Conservation (phyloP, 2,797 vertebrate species). For the Oryzias dopingdopingensis region DNA sequence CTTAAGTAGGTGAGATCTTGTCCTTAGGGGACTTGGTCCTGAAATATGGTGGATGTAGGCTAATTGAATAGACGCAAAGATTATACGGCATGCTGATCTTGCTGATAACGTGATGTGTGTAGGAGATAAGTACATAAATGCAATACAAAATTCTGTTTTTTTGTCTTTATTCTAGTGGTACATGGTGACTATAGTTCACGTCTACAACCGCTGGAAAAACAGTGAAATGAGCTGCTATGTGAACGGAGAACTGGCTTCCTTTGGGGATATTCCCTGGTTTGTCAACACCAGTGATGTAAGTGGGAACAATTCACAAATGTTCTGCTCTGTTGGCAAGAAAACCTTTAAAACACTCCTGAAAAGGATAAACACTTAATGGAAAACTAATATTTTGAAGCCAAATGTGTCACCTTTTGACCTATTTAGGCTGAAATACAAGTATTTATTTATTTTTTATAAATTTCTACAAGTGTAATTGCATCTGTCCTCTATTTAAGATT, state of each 20-base stretch:
- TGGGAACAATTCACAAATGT: constrained; percentile 22
- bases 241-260: constrained; percentile 95
- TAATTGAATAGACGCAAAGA: constrained; percentile 21
- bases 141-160: constrained; percentile 1
- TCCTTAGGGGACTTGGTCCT: constrained; percentile 30
- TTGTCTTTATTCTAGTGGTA: constrained; percentile 86
- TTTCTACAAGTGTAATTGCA: too few relatives aligned
- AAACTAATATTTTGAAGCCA: too few relatives aligned
- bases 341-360: not conserved
- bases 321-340: not conserved
- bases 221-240: constrained; percentile 96
- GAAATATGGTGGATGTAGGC: constrained; percentile 33
- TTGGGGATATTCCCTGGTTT: constrained; percentile 95
- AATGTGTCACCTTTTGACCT: too few relatives aligned
- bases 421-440: too few relatives aligned
- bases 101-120: not conserved
- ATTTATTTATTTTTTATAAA: too few relatives aligned
- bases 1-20: constrained; percentile 43
- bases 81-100: constrained; percentile 3
- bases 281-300: constrained; percentile 98
- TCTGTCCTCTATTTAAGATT: not conserved
- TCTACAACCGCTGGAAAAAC: constrained; percentile 99
- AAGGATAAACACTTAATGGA: too few relatives aligned
- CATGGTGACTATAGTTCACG: constrained; percentile 95
- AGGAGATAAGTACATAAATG: not conserved